Evolutionary conservation across 2,797 vertebrate genomes (phyloP).

Genomic region (Podargus strigoides): DNA sequence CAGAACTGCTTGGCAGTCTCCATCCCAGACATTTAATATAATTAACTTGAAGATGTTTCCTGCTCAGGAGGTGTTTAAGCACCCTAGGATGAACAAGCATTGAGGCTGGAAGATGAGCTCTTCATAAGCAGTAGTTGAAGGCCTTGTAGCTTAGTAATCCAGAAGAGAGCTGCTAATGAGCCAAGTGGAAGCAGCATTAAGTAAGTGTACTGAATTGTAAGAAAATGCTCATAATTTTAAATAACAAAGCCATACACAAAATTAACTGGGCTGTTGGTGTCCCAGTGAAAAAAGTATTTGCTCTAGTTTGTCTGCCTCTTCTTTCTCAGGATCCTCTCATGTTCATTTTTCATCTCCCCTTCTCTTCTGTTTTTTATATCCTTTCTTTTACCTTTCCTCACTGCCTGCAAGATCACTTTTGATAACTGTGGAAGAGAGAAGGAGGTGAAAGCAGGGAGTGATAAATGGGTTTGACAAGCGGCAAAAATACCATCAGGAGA

Average conservation of each 20-base stretch:
- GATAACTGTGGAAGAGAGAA: background rate
- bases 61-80: conserved; percentile 4
- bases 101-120: conserved; percentile 22
- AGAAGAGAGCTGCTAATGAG: conserved; percentile 24
- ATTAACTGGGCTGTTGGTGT: background rate
- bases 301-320: background rate
- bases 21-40: conserved; percentile 20
- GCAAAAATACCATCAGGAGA: background rate
- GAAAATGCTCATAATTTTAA: conserved; percentile 37
- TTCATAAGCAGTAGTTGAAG: conserved; percentile 25
- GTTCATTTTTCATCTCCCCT: background rate
- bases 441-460: background rate
- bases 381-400: background rate
- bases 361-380: background rate
- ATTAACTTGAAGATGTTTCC: conserved; percentile 50
- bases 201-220: conserved; percentile 39
- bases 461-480: background rate
- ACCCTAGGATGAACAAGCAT: background rate
- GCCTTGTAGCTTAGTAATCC: conserved; percentile 14
- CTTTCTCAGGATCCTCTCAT: conserved; percentile 12
- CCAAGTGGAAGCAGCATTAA: conserved; percentile 31
- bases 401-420: background rate
- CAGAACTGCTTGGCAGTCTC: conserved; percentile 2
- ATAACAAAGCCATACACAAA: conserved; percentile 38
- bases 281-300: background rate